Percentiles rank a stretch among this genome's conserved stretches.
These are phyloP conservation scores for Rynchops niger DNA, from an alignment of 2,113 vertebrate genomes.

Conservation along the genomic window DNA sequence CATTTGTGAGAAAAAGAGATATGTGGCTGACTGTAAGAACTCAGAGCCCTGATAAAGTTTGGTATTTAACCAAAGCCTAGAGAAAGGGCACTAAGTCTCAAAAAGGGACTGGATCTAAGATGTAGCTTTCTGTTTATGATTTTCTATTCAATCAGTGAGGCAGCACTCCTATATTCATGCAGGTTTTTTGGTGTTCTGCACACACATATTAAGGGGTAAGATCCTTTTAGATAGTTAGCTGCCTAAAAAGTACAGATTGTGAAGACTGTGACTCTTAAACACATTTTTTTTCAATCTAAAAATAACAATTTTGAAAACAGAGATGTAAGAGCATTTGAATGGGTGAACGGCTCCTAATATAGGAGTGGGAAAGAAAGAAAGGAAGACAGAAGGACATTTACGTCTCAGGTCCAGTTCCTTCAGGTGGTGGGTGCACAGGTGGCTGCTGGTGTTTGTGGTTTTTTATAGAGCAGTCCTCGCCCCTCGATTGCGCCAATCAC, in stretches of 20 bases:
- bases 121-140: neutral
- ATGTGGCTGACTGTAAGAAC: neutral
- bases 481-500: too few relatives aligned
- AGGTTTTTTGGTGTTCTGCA: neutral
- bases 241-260: neutral
- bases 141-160: neutral
- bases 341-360: too few relatives aligned
- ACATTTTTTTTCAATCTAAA: neutral
- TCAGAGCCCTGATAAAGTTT: neutral
- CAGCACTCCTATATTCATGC: neutral
- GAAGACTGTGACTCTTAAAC: neutral
- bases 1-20: neutral
- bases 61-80: neutral
- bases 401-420: too few relatives aligned
- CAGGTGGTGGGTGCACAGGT: too few relatives aligned
- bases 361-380: too few relatives aligned
- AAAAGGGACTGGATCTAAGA: neutral
- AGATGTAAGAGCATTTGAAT: neutral
- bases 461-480: too few relatives aligned
- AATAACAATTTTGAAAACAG: neutral
- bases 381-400: too few relatives aligned
- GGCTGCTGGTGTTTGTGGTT: too few relatives aligned
- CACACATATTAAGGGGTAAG: neutral
- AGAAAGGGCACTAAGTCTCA: neutral
- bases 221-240: neutral